A percentile compares a stretch with the other conserved stretches of the same genome.
Evolutionary conservation across 2,888 invertebrate genomes (phyloP).

Genomic region (Lepas anatifera): DNA sequence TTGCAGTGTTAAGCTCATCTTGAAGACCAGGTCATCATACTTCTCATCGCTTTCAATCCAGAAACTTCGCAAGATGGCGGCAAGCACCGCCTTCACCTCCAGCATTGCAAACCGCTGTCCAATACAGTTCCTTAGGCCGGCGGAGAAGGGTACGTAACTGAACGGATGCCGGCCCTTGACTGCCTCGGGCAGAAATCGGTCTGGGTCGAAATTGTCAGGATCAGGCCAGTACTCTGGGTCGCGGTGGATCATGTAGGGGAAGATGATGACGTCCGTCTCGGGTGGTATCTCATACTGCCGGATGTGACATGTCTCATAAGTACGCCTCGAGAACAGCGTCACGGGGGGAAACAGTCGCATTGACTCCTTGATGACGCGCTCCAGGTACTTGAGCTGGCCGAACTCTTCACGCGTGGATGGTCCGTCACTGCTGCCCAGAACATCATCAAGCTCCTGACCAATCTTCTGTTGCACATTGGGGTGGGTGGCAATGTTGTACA

Average conservation of each 20-base stretch:
- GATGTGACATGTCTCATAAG: constrained; percentile 28
- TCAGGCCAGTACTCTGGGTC: constrained; percentile 40
- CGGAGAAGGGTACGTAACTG: constrained; percentile 27
- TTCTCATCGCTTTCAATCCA: constrained; percentile 13
- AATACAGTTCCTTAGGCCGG: constrained; percentile 27
- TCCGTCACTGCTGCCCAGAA: constrained; percentile 34
- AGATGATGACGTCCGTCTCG: constrained; percentile 32
- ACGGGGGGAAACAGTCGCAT: constrained; percentile 34
- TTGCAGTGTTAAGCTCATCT: neutral
- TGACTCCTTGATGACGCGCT: constrained; percentile 35
- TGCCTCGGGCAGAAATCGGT: constrained; percentile 40
- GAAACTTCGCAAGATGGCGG: constrained; percentile 18
- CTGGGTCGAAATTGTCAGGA: constrained; percentile 41
- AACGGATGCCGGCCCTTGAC: constrained; percentile 32
- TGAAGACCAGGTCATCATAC: constrained; percentile 16
- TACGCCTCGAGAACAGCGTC: constrained; percentile 30
- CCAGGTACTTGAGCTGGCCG: constrained; percentile 31
- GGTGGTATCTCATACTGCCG: constrained; percentile 32
- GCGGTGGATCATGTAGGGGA: constrained; percentile 36
- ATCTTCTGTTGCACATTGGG: constrained; percentile 55
- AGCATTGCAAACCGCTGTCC: constrained; percentile 23
- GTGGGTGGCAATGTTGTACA: constrained; percentile 67
- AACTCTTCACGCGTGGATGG: constrained; percentile 16
- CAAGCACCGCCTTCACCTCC: constrained; percentile 22
- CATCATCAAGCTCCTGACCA: constrained; percentile 37